Percentiles rank a stretch among this genome's conserved stretches.
These are phyloP conservation scores for Micronycteris hirsuta DNA, from an alignment of 2,113 vertebrate species.

Conservation along the genomic window DNA sequence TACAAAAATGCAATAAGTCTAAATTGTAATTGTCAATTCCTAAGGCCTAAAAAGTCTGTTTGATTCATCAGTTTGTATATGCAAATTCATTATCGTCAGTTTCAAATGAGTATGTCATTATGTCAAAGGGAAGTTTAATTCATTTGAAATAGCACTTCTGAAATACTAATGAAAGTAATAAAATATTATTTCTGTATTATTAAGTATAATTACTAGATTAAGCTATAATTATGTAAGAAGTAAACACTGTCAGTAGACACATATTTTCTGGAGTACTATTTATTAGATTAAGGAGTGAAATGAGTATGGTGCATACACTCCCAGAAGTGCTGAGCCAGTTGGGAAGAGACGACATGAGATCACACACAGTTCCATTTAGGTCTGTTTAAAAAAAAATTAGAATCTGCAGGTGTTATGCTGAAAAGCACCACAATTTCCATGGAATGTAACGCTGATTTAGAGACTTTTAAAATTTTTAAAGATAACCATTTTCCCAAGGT, in stretches of 20 bases:
- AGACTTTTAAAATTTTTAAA: neutral
- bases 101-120: constrained; percentile 15
- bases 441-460: neutral
- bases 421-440: neutral
- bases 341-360: neutral
- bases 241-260: neutral
- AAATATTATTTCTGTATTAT: constrained; percentile 31
- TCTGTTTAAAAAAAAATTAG: neutral
- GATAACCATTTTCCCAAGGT: neutral
- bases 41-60: neutral
- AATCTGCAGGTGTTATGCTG: neutral
- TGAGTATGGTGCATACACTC: neutral
- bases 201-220: constrained; percentile 35
- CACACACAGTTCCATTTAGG: neutral
- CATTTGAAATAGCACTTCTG: neutral
- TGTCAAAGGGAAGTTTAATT: constrained; percentile 2
- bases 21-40: neutral
- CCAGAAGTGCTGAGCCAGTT: neutral
- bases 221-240: neutral
- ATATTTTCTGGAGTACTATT: neutral
- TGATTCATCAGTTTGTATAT: neutral
- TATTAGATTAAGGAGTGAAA: constrained; percentile 11
- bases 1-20: neutral
- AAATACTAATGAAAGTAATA: neutral
- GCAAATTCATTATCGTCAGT: neutral